These are phyloP conservation scores for Tyto alba DNA, from an alignment of 2,113 vertebrate species.

Conservation along the genomic window DNA sequence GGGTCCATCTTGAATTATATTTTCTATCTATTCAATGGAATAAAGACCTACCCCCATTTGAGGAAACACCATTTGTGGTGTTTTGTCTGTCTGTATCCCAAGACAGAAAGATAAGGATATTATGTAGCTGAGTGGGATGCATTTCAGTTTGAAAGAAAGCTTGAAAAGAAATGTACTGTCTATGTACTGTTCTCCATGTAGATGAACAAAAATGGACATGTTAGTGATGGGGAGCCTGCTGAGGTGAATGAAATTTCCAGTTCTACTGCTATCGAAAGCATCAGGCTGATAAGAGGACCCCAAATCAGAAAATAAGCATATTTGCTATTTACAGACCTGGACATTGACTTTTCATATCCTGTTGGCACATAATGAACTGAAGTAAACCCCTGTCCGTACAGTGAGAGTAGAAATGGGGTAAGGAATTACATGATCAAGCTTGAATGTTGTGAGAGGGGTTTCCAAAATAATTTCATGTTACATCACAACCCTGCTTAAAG, in stretches of 20 bases:
- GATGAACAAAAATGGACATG: neutral
- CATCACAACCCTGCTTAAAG: neutral
- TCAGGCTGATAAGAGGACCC: neutral
- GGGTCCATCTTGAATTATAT: neutral
- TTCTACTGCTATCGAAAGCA: neutral
- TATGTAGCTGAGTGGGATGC: neutral
- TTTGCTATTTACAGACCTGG: neutral
- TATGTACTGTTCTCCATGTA: neutral
- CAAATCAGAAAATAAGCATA: neutral
- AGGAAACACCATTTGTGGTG: accelerated
- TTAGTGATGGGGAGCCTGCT: neutral
- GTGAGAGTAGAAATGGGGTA: neutral
- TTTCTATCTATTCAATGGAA: neutral
- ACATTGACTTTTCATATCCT: neutral
- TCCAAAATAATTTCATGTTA: neutral
- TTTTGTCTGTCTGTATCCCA: neutral
- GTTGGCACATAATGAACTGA: neutral
- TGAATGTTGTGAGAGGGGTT: neutral
- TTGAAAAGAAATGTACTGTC: neutral
- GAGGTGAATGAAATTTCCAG: neutral
- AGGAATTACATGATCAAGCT: neutral
- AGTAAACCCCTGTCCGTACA: neutral
- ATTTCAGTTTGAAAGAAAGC: neutral
- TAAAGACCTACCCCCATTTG: neutral
- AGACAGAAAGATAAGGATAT: neutral